phyloP scores from a whole-genome alignment of 2,888 invertebrate species.

The Girardia tigrina region DNA sequence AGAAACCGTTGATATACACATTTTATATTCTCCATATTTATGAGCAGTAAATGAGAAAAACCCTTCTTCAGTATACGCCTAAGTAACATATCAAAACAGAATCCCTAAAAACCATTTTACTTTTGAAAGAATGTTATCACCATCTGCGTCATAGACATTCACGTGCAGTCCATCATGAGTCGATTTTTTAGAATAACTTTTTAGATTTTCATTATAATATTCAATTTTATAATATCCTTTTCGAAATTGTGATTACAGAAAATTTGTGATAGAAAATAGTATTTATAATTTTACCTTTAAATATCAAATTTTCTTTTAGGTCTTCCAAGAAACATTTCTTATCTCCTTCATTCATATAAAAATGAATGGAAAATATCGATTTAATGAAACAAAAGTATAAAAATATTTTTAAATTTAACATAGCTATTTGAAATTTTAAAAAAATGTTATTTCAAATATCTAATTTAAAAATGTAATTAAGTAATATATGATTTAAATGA shows the following conservation, averaged over 20 bases:
- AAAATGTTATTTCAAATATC: too few species aligned
- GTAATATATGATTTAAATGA: too few species aligned
- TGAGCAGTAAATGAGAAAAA: slow-evolving; percentile 20
- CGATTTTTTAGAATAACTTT: neutral
- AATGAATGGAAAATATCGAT: neutral
- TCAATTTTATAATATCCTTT: slow-evolving; percentile 12
- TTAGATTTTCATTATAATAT: neutral
- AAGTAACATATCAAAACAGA: neutral
- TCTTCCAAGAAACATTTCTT: slow-evolving; percentile 12
- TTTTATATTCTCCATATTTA: neutral
- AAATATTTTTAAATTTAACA: too few species aligned
- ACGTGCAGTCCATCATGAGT: neutral
- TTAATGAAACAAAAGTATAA: too few species aligned
- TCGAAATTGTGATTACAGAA: too few species aligned
- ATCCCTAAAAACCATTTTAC: neutral
- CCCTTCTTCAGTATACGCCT: slow-evolving; percentile 13
- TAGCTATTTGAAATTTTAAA: too few species aligned
- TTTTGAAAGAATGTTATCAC: neutral
- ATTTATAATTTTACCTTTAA: neutral
- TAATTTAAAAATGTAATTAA: too few species aligned
- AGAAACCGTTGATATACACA: neutral
- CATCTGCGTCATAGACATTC: neutral
- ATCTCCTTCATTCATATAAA: slow-evolving; percentile 4
- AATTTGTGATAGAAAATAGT: neutral
- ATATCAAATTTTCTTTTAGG: neutral